Conservation (phyloP, 1,140 invertebrate species). For the Leptoteleia sp. region DNA sequence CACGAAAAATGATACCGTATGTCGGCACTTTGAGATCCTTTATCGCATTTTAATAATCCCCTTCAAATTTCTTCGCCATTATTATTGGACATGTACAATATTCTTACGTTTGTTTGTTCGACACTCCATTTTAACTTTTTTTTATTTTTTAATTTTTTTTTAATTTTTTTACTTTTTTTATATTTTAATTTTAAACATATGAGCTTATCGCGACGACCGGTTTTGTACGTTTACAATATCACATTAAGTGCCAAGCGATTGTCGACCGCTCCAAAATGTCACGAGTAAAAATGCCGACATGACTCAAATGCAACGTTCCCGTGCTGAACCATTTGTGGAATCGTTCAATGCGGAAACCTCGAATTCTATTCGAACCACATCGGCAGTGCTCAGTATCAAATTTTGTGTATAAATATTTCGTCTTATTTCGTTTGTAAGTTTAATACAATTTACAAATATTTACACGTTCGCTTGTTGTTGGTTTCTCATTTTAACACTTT, state of each 20-base stretch:
- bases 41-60: conserved; percentile 23
- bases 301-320: conserved; percentile 4
- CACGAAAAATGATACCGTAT: conserved; percentile 29
- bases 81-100: conserved; percentile 8
- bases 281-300: conserved; percentile 51
- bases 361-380: neutral
- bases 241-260: conserved; percentile 76
- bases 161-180: conserved; percentile 43
- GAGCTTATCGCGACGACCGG: conserved; percentile 72
- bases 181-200: conserved; percentile 45
- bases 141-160: conserved; percentile 24
- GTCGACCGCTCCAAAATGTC: conserved; percentile 68
- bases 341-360: conserved; percentile 1
- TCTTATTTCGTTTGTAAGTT: conserved; percentile 2
- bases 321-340: conserved; percentile 1
- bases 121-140: conserved; percentile 6
- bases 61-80: conserved; percentile 26
- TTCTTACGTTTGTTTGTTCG: no score
- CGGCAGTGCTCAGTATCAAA: conserved; percentile 49
- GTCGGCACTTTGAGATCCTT: conserved; percentile 59
- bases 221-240: conserved; percentile 80
- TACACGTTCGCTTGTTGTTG: conserved; percentile 35
- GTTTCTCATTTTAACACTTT: conserved; percentile 9
- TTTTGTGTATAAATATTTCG: conserved; percentile 57
- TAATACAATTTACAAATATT: conserved; percentile 60